Conservation (phyloP, 2,797 vertebrate species). For the Monodelphis domestica region DNA sequence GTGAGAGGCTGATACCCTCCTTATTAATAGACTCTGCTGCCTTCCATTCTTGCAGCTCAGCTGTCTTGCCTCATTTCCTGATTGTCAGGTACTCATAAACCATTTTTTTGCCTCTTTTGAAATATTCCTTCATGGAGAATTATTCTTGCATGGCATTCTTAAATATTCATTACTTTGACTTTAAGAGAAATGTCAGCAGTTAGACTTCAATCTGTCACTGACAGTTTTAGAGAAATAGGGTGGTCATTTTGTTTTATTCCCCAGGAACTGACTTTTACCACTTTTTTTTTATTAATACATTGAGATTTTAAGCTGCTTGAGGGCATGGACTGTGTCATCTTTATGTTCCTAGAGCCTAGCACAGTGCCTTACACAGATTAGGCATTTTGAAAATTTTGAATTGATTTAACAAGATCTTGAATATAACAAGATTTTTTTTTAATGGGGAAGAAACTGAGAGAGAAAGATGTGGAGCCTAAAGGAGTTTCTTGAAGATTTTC, state of each 20-base stretch:
- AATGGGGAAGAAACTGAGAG: constrained; percentile 51
- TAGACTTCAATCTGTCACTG: constrained; percentile 69
- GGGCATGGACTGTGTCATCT: not conserved
- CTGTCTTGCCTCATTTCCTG: not conserved
- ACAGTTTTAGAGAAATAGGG: constrained; percentile 61
- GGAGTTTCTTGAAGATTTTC: constrained; percentile 19
- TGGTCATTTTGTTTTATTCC: constrained; percentile 49
- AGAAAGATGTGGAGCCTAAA: constrained; percentile 29
- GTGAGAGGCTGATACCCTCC: not conserved
- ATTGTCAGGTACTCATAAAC: constrained; percentile 71
- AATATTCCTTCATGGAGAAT: constrained; percentile 74
- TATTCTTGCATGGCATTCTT: constrained; percentile 71
- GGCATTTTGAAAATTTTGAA: too few relatives aligned
- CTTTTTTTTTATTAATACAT: not conserved
- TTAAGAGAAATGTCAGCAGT: constrained; percentile 66
- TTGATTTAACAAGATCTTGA: constrained; percentile 53
- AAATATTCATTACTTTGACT: constrained; percentile 77
- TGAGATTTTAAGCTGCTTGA: not conserved
- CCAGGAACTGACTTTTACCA: not conserved
- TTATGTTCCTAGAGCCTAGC: too few relatives aligned
- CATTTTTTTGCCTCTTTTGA: constrained; percentile 74
- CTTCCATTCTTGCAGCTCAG: too few relatives aligned
- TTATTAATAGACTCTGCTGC: not conserved
- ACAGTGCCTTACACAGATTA: too few relatives aligned
- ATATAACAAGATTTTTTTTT: constrained; percentile 52